Conservation (phyloP, 2,113 vertebrate species). For the Sciurus niger region DNA sequence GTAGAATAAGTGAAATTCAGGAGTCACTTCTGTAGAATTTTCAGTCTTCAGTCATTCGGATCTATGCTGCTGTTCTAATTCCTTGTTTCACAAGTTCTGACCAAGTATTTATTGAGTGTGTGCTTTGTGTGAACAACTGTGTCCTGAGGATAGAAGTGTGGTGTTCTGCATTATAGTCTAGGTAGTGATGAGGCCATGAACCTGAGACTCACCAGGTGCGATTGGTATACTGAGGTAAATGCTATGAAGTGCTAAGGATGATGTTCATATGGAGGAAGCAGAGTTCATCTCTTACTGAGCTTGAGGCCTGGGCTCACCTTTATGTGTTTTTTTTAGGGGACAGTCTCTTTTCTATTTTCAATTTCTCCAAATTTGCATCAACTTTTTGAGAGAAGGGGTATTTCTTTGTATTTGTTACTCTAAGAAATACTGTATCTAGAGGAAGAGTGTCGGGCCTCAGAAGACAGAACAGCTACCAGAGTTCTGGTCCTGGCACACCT, state of each 20-base stretch:
- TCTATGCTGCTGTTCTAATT: neutral
- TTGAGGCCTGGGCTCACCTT: neutral
- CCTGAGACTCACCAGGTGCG: neutral
- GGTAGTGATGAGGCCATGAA: neutral
- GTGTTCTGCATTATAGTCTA: neutral
- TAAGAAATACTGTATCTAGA: neutral
- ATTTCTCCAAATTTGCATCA: neutral
- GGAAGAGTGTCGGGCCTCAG: neutral
- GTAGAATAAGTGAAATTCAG: neutral
- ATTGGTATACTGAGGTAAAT: too few relatives aligned
- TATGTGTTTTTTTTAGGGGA: neutral
- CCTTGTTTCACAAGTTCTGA: neutral
- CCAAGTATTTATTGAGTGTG: neutral
- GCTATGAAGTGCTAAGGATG: accelerated
- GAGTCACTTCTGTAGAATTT: neutral
- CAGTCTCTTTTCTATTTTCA: slow-evolving; percentile 5
- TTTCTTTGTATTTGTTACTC: neutral
- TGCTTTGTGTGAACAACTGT: neutral
- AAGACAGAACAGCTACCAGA: neutral
- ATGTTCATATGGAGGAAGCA: neutral
- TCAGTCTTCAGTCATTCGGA: neutral
- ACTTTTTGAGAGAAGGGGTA: neutral
- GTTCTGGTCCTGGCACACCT: neutral
- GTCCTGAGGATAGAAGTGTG: neutral
- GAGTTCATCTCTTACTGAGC: neutral